Conservation (phyloP, 2,888 invertebrate species). For the Desoria tigrina region DNA sequence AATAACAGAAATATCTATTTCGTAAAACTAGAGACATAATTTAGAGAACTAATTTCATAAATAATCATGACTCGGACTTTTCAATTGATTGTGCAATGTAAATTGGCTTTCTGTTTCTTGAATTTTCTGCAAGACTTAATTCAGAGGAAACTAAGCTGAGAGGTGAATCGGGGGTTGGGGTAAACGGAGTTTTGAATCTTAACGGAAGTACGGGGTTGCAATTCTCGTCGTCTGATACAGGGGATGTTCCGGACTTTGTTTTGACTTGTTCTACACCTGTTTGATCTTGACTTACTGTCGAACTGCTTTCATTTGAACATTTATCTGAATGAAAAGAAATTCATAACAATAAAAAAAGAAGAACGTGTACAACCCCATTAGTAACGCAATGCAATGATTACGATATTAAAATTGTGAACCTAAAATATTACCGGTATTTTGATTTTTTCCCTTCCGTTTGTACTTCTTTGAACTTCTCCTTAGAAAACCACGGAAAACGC, state of each 20-base stretch:
- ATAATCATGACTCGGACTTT: background rate
- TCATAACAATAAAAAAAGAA: background rate
- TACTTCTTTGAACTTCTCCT: constrained; percentile 58
- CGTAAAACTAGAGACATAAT: too few relatives aligned
- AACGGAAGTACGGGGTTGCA: constrained; percentile 34
- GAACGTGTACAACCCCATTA: too few relatives aligned
- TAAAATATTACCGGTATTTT: background rate
- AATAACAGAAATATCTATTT: too few relatives aligned
- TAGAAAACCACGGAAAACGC: constrained; percentile 68
- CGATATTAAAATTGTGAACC: too few relatives aligned
- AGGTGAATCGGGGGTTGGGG: constrained; percentile 45
- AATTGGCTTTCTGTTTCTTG: constrained; percentile 53
- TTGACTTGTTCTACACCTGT: background rate
- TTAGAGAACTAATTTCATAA: too few relatives aligned
- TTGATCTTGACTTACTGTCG: background rate
- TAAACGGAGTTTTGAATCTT: background rate
- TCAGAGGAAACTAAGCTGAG: constrained; percentile 52
- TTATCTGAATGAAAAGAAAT: background rate
- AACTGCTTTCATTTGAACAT: background rate
- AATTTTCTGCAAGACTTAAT: constrained; percentile 48
- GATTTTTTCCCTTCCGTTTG: constrained; percentile 47
- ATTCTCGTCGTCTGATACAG: constrained; percentile 47
- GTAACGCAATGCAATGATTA: too few relatives aligned
- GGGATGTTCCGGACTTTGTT: constrained; percentile 2
- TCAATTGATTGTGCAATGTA: constrained; percentile 50